Percentiles rank a stretch among this genome's conserved stretches.
These are phyloP conservation scores for Pungitius pungitius DNA, from an alignment of 2,113 vertebrate genomes.

Conservation along the genomic window DNA sequence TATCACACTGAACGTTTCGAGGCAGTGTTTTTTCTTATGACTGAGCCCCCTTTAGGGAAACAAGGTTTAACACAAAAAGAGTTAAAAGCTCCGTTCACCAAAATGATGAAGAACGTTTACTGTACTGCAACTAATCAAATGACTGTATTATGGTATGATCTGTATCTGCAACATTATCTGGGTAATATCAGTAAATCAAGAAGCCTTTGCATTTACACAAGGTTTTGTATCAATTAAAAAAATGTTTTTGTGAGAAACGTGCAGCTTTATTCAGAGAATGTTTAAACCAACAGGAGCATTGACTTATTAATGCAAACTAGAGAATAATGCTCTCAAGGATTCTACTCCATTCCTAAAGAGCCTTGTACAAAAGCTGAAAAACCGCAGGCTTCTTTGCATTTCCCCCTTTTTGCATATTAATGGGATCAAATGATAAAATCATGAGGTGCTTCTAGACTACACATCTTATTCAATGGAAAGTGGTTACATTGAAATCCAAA, in stretches of 20 bases:
- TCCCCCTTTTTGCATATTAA: not conserved
- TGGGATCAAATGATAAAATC: not conserved
- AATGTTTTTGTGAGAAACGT: not conserved
- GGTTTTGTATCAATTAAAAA: not conserved
- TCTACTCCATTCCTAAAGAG: not conserved
- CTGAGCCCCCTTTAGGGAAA: slow-evolving; percentile 9
- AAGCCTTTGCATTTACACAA: not conserved
- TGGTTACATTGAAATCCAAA: not conserved
- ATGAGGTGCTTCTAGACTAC: not conserved
- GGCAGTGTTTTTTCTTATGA: not conserved
- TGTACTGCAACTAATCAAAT: too few species aligned
- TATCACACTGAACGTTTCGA: not conserved
- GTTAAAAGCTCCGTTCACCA: not conserved
- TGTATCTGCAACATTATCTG: not conserved
- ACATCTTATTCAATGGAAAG: not conserved
- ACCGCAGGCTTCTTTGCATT: not conserved
- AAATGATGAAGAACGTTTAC: not conserved
- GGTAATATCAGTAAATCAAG: not conserved
- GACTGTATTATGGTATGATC: not conserved
- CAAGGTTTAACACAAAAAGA: slow-evolving; percentile 10
- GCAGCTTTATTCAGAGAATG: not conserved
- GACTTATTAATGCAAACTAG: not conserved
- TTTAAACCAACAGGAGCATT: not conserved
- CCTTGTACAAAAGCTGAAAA: not conserved
- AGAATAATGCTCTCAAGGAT: not conserved